These are phyloP conservation scores for Apamea anceps DNA, from an alignment of 2,888 invertebrate species.

Conservation along the genomic window DNA sequence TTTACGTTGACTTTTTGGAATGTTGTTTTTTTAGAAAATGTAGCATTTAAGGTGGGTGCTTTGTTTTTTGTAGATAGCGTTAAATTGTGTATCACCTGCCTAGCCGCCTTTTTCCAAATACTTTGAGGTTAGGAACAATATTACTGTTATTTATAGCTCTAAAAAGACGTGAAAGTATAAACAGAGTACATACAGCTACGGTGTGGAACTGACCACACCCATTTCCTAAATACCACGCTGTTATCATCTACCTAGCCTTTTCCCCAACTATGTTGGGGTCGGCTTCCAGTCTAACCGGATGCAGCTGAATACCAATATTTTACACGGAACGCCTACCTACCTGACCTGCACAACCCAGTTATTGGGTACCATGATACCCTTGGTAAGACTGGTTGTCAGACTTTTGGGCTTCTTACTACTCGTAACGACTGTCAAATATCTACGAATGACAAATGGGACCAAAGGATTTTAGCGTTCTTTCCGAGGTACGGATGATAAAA, in stretches of 20 bases:
- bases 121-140: no score
- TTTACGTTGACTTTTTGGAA: constrained; percentile 23
- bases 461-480: neutral
- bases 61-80: neutral
- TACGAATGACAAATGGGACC: neutral
- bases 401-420: neutral
- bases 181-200: no score
- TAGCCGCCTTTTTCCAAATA: neutral
- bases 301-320: neutral
- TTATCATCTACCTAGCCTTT: no score
- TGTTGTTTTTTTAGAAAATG: neutral
- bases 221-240: no score
- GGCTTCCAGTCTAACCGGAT: neutral
- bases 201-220: no score
- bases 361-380: neutral
- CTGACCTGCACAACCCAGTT: neutral
- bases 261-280: neutral
- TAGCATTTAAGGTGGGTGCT: no score
- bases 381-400: neutral
- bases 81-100: neutral
- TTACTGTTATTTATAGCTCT: no score
- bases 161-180: no score
- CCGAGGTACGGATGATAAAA: neutral
- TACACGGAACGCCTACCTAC: neutral
- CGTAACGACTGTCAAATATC: neutral